Evolutionary conservation across 2,888 invertebrate genomes (phyloP).

Genomic region (Rotaria sp.): DNA sequence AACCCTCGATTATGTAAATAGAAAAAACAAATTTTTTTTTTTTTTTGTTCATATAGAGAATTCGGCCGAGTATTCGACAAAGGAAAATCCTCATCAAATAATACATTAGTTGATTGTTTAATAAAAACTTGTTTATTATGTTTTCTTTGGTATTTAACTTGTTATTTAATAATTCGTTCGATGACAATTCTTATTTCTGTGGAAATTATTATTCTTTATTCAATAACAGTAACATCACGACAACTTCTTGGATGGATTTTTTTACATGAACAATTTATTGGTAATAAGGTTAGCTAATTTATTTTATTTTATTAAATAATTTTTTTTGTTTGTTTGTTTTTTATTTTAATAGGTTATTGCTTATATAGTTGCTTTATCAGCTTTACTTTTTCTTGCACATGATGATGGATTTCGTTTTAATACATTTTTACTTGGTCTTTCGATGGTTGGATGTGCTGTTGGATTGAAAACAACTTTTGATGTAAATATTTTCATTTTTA

Average conservation of each 20-base stretch:
- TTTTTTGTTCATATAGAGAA: neutral
- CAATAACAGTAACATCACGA: neutral
- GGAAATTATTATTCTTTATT: neutral
- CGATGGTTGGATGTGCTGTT: neutral
- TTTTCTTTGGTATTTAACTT: slow-evolving; percentile 21
- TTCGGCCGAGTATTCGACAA: neutral
- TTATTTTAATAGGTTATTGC: neutral
- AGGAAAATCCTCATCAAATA: neutral
- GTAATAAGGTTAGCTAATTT: neutral
- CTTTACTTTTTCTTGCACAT: neutral
- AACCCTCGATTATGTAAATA: no score
- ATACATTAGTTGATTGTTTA: neutral
- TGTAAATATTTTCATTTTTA: neutral
- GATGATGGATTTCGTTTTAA: neutral
- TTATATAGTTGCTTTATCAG: neutral
- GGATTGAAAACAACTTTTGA: slow-evolving; percentile 1
- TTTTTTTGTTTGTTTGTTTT: neutral
- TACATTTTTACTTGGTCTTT: neutral
- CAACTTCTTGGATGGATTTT: slow-evolving; percentile 8
- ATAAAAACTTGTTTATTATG: slow-evolving; percentile 19
- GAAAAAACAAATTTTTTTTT: neutral
- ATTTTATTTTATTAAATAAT: neutral
- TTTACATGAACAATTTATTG: slow-evolving; percentile 27
- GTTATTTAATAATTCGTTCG: neutral
- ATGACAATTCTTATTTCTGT: neutral